Percentiles rank a stretch among this genome's conserved stretches.
Conservation (phyloP, 2,113 vertebrate genomes). For the Aythya baeri region DNA sequence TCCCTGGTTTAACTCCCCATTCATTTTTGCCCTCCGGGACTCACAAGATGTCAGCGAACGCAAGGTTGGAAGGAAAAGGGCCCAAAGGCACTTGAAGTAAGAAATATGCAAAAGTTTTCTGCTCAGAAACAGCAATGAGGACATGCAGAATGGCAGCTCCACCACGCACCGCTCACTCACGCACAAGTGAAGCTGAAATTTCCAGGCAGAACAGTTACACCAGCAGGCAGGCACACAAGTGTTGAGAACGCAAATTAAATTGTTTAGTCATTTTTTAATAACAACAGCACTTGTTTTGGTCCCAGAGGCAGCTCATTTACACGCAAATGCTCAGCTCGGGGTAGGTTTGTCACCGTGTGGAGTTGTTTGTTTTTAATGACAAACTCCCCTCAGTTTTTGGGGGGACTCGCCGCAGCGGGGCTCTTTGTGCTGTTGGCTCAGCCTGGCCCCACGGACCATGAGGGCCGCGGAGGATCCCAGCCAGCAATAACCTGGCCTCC, state of each 20-base stretch:
- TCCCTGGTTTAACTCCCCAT: not conserved
- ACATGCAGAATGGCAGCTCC: not conserved
- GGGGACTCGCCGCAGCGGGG: not conserved
- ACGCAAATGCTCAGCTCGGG: not conserved
- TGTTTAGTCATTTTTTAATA: not conserved
- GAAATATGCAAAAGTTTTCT: not conserved
- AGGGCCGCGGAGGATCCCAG: rapidly evolving
- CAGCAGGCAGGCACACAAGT: not conserved
- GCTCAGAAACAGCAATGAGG: not conserved
- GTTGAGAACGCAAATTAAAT: not conserved
- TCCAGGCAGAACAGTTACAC: not conserved
- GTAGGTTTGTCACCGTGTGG: not conserved
- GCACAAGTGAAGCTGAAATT: not conserved
- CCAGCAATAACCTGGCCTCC: too few relatives aligned
- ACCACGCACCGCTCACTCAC: not conserved
- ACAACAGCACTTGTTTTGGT: not conserved
- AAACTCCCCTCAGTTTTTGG: not conserved
- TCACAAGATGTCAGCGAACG: not conserved
- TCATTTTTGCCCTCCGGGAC: not conserved
- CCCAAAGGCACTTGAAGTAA: not conserved
- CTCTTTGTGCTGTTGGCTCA: not conserved
- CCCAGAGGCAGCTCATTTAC: not conserved
- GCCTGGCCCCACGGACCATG: rapidly evolving
- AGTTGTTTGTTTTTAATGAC: not conserved
- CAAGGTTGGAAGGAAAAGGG: not conserved